Evolutionary conservation across 2,113 vertebrate genomes (phyloP).

Genomic region (Columba janthina): DNA sequence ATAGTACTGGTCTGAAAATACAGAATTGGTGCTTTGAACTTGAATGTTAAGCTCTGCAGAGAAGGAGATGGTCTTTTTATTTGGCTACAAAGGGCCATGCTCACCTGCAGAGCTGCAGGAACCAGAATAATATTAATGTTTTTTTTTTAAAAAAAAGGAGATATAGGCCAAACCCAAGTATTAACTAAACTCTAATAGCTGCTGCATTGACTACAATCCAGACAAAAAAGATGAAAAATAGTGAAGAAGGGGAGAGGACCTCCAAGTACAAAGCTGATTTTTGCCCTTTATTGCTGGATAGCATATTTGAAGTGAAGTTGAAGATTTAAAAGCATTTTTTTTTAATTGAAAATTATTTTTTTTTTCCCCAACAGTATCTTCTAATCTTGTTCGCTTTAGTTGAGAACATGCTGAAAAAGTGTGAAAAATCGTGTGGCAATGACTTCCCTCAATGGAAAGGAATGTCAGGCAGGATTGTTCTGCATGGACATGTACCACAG

Average conservation of each 20-base stretch:
- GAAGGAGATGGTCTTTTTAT: background rate
- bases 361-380: background rate
- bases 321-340: background rate
- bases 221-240: background rate
- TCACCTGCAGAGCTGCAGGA: background rate
- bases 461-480: background rate
- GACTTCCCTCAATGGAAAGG: background rate
- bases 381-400: background rate
- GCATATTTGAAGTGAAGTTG: background rate
- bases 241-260: background rate
- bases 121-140: background rate
- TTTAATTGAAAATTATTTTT: background rate
- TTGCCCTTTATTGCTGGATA: background rate
- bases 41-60: background rate
- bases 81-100: background rate
- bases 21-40: background rate
- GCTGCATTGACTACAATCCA: background rate
- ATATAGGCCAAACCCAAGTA: background rate
- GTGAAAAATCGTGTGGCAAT: background rate
- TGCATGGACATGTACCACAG: fast-evolving
- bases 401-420: background rate
- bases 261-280: background rate
- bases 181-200: background rate
- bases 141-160: background rate
- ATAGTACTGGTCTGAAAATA: background rate